Conservation (phyloP, 1,140 invertebrate genomes). For the Antheraea pernyi region DNA sequence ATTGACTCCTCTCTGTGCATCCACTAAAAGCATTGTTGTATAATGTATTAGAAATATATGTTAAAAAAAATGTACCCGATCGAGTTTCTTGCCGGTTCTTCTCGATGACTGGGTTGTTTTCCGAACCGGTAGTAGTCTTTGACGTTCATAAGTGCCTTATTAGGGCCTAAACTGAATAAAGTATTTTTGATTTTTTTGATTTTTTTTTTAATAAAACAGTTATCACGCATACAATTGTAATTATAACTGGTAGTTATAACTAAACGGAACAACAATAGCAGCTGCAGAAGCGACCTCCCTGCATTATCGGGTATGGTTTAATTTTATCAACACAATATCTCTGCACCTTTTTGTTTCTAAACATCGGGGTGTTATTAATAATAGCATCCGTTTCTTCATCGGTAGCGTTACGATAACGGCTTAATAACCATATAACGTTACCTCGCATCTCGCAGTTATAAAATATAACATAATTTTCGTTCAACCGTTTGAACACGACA, state of each 20-base stretch:
- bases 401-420: slow-evolving; percentile 15
- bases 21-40: too few relatives aligned
- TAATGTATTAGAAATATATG: too few relatives aligned
- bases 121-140: too few relatives aligned
- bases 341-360: slow-evolving; percentile 4
- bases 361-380: slow-evolving; percentile 14
- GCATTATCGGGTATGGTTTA: slow-evolving; percentile 3
- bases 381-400: slow-evolving; percentile 18
- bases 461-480: slow-evolving; percentile 24
- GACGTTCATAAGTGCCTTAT: too few relatives aligned
- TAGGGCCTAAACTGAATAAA: too few relatives aligned
- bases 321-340: slow-evolving; percentile 2
- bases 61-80: too few relatives aligned
- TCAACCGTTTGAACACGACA: slow-evolving; percentile 13
- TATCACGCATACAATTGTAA: too few relatives aligned
- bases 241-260: not conserved
- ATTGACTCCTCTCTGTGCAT: too few relatives aligned
- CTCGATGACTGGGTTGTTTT: too few relatives aligned
- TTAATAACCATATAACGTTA: slow-evolving; percentile 19
- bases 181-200: too few relatives aligned
- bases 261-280: slow-evolving; percentile 7
- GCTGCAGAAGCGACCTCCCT: slow-evolving; percentile 7
- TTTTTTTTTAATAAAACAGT: too few relatives aligned
- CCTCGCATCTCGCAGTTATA: slow-evolving; percentile 20
- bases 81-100: too few relatives aligned